Conservation (phyloP, 1,140 invertebrate species). For the Ruditapes philippinarum region DNA sequence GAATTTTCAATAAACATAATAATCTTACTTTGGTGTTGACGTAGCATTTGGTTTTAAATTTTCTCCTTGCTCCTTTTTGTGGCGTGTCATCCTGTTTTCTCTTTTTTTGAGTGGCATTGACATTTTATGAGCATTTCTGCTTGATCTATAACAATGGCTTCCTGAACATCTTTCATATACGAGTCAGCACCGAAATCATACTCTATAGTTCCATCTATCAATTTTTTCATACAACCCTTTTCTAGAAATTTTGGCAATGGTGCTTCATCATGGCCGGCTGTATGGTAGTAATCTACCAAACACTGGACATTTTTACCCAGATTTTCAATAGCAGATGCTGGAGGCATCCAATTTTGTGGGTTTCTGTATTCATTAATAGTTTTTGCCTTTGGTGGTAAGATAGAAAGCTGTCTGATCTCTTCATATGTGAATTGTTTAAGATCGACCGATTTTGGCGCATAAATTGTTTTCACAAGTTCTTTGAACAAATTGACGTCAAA, state of each 20-base stretch:
- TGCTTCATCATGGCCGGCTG: conserved; percentile 24
- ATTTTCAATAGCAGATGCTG: neutral
- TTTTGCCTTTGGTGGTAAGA: neutral
- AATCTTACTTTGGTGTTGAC: conserved; percentile 35
- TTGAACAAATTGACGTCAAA: conserved; percentile 6
- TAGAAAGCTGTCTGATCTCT: conserved; percentile 5
- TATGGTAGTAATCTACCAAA: conserved; percentile 35
- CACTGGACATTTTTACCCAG: conserved; percentile 14
- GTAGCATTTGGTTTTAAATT: conserved; percentile 32
- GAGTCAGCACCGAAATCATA: conserved; percentile 28
- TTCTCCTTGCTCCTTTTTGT: neutral
- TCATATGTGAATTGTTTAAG: conserved; percentile 1
- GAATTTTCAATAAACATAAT: too few species aligned
- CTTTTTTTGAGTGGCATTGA: neutral
- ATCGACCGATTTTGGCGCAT: conserved; percentile 5
- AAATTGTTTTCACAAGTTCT: conserved; percentile 14
- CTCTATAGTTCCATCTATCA: neutral
- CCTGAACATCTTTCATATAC: neutral
- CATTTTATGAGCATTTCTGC: neutral
- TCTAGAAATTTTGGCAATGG: conserved; percentile 39
- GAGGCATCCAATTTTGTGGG: conserved; percentile 21
- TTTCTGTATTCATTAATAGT: neutral
- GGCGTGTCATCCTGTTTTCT: neutral
- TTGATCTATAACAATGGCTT: neutral
- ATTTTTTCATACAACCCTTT: conserved; percentile 21